Base-by-base conservation (phyloP, 2,888 invertebrate species). In the Brachylomia viminalis region DNA sequence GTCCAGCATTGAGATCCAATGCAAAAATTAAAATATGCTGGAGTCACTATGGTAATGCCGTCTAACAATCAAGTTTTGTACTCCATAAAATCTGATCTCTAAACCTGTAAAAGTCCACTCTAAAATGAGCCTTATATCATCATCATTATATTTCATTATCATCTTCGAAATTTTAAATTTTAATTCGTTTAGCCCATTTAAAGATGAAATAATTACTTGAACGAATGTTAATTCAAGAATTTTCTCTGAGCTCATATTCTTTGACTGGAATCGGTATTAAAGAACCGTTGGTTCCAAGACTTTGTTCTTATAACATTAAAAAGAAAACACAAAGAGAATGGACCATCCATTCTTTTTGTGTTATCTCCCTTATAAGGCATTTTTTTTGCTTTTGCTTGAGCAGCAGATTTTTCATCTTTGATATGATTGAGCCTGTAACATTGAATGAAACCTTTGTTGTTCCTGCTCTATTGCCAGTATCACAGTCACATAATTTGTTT, bases 221-320 rank as follows among this genome's bases (percentile, higher is more conserved):
- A 58, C 70, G 54, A 70, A 82, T 80, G 49, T 59, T 74, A 62
- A 80, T 80, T 80, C 30, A 54, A 54, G 2, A 58, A 79, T 70
- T 75, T 59, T 62, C 27, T 47, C 61, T 47, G 45, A 38, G 45
- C 33, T 78, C 68, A 67, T 54, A 47, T 64, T 77, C 58, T 82
- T 52, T 56, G n/a, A 20, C 8, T 27, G 38, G 23, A 56, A 67
- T 47, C 33, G 33, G 54, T 45, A 67, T 15, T 58, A 62, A 77
- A 65, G 38, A 33, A 42, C n/a, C 52, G 64, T 82, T 77, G 0
- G 11, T 47, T 42, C 1, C 1, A 23, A 27, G 45, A 58, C 10
- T 33, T 30, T 30, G 54, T 49, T n/a, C 49, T 27, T 23, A 23
- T 23, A 23, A 45, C 15, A 58, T 17, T 58, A 17, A 58, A 27